Base-by-base conservation (phyloP, 2,113 vertebrate genomes). In the Apaloderma vittatum region DNA sequence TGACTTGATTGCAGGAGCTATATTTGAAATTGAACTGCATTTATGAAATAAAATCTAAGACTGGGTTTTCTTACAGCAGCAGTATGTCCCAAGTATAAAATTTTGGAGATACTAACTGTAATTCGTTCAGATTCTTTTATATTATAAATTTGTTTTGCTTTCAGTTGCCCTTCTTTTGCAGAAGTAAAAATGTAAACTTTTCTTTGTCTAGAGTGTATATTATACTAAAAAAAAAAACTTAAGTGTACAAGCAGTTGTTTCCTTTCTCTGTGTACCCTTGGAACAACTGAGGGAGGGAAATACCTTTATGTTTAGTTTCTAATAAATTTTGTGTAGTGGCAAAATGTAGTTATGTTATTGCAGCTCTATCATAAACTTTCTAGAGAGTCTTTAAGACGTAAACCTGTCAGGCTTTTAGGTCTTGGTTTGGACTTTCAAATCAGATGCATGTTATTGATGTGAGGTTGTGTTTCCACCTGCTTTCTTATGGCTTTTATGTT, bases 221-320 rank as follows among this genome's bases (percentile, higher is more conserved):
- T 36, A 12, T 34, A 30, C 6, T 55, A 34, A 36, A 79, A 55
- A 32, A 1, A 4, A 40, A 1, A 4, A 26, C 3, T 51, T 37
- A 0, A 0, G 1, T 17, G 17, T 83, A 34, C 23, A 48, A 62
- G 21, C 13, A 59, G 4, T 40, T 46, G 6, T 45, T 58, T 83
- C 32, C 9, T 0, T 20, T 57, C 32, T 7, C 12, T 4, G 2
- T 32, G 4, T 2, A 18, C 5, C 66, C 51, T 29, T 45, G 26
- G 20, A 80, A 32, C 5, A 63, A 27, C 32, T 5, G 8, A 73
- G 19, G 29, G 5, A 45, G 12, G n/a, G 21, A 68, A 88, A 58
- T 76, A 45, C 3, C 8, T 40, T 58, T 11, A 48, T 68, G 6
- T 45, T 81, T 84, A 34, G 63, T 76, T 77, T 75, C n/a, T 58